A percentile compares a stretch with the other conserved stretches of the same genome.
These are phyloP conservation scores for Drosophila parvula DNA, from an alignment of 1,140 invertebrate species.

Conservation along the genomic window DNA sequence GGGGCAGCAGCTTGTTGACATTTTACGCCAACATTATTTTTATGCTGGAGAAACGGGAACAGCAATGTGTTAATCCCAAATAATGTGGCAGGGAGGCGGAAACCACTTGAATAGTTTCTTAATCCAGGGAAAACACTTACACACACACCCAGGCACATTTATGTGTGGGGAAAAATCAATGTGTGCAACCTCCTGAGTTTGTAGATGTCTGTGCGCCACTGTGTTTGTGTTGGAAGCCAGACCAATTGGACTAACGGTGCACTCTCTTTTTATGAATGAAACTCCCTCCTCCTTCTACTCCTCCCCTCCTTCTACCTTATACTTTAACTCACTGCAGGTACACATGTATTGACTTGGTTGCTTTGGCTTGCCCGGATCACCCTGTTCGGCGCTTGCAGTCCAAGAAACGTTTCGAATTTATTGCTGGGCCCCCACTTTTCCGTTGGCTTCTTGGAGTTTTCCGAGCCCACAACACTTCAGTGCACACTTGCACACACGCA, in stretches of 20 bases:
- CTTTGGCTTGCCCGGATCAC: slow-evolving; percentile 28
- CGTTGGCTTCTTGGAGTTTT: slow-evolving; percentile 36
- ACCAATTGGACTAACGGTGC: slow-evolving; percentile 58
- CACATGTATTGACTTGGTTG: slow-evolving; percentile 31
- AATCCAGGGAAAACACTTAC: slow-evolving; percentile 32
- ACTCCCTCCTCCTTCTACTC: slow-evolving; percentile 24
- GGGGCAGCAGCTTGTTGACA: slow-evolving; percentile 44
- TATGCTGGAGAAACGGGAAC: slow-evolving; percentile 40
- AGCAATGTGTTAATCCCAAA: slow-evolving; percentile 60
- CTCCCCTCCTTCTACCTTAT: neutral
- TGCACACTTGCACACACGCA: slow-evolving; percentile 41
- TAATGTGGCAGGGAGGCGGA: slow-evolving; percentile 41
- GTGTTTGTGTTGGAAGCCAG: slow-evolving; percentile 28
- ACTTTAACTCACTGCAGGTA: slow-evolving; percentile 65
- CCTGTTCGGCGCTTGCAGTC: slow-evolving; percentile 38
- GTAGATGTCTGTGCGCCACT: slow-evolving; percentile 46
- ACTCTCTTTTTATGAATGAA: slow-evolving; percentile 74
- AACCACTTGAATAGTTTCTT: slow-evolving; percentile 60
- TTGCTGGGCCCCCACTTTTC: slow-evolving; percentile 20
- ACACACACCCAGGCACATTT: slow-evolving; percentile 5
- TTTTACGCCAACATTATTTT: slow-evolving; percentile 40
- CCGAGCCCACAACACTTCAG: slow-evolving; percentile 59
- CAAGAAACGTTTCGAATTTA: slow-evolving; percentile 10
- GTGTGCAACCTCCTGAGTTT: slow-evolving; percentile 51
- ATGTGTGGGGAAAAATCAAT: slow-evolving; percentile 75